Base-by-base conservation (phyloP, 2,888 invertebrate genomes). In the Eupithecia pulchellata region DNA sequence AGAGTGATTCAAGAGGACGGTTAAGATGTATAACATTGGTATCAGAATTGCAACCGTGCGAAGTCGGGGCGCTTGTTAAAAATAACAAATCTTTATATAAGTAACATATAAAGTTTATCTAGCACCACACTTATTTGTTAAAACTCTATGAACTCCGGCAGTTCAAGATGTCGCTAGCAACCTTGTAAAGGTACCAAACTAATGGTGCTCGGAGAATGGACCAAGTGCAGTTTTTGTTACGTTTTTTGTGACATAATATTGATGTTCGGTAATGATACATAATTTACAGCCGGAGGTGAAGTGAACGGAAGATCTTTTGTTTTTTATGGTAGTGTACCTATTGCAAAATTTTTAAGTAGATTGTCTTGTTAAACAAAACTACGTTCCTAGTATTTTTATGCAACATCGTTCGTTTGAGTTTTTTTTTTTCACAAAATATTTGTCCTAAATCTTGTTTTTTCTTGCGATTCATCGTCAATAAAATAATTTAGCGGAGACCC, bases 241-340 rank as follows among this genome's bases (percentile, higher is more conserved):
- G 69, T 66, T 76, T 78, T 78, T 78, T 77, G 77, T 76, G 77
- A 69, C 75, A 76, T 76, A 75, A 77, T 76, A 69, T 66, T 74
- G 64, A 70, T 69, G 72, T 69, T 71, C 65, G 58, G 73, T 72
- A 68, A 71, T 68, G 69, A 62, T 62, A 68, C 68, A 42, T 68
- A 63, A 68, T 64, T 52, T 60, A 42, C 32, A 72, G 57, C 61
- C 62, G 58, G 69, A 64, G 64, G 58, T 60, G 60, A 69, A 64
- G 69, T 69, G 66, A 72, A 72, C 67, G 66, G 69, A 69, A 64
- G 52, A 60, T 66, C 60, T 52, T 52, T 55, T 34, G 34, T 60
- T 65, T 66, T 58, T 57, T 20, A 9, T n/a, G 17, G 17, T 14
- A 30, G 8, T 17, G n/a, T 42, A 8, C 9, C 5, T 60, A 32